phyloP scores from a whole-genome alignment of 2,888 invertebrate genomes.

The Dyspetes luteomarginatus region DNA sequence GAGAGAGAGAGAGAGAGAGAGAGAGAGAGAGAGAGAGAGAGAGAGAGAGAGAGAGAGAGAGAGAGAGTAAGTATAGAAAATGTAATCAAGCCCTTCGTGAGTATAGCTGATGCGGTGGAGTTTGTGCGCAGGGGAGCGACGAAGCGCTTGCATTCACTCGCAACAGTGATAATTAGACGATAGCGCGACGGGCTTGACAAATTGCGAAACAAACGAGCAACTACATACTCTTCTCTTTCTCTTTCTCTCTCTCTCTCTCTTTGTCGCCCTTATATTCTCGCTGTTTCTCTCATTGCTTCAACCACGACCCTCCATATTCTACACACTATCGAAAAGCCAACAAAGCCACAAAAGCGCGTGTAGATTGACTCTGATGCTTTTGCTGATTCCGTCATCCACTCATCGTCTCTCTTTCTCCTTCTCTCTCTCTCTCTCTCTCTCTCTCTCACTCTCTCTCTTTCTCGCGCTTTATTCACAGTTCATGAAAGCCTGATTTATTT shows the following conservation, averaged over 20 bases:
- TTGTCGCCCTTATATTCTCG: constrained; percentile 9
- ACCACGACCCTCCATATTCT: not conserved
- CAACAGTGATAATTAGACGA: constrained; percentile 66
- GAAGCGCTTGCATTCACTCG: not conserved
- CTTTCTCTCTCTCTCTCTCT: constrained; percentile 16
- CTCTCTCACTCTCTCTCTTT: not conserved
- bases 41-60: constrained; percentile 1
- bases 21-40: not conserved
- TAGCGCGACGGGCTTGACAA: constrained; percentile 56
- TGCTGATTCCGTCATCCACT: not conserved
- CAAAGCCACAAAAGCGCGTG: not conserved
- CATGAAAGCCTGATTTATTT: constrained; percentile 10
- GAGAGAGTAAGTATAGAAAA: constrained; percentile 63
- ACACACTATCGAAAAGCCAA: constrained; percentile 26
- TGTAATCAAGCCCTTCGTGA: constrained; percentile 66
- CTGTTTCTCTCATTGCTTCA: constrained; percentile 11
- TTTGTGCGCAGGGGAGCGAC: not conserved
- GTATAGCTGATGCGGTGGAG: constrained; percentile 50
- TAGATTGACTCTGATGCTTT: not conserved
- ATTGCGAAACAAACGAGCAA: constrained; percentile 69
- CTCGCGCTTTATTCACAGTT: constrained; percentile 10
- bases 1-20: not conserved
- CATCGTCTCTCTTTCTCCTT: not conserved
- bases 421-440: not conserved
- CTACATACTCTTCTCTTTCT: constrained; percentile 27